Conservation (phyloP, 2,113 vertebrate species). For the Lontra canadensis region DNA sequence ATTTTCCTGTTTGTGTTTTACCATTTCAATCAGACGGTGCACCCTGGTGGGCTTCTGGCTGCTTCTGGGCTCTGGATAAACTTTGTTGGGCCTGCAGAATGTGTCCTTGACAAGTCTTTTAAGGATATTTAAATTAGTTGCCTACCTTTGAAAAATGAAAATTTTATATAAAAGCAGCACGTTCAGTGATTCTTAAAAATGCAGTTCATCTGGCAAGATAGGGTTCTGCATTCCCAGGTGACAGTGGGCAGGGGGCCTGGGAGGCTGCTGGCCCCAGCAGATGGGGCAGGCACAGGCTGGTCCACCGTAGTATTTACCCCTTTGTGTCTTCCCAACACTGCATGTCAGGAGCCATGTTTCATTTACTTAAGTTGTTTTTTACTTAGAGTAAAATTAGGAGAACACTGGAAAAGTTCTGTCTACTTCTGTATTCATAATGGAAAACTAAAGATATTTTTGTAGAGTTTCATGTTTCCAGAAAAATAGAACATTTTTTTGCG, state of each 20-base stretch:
- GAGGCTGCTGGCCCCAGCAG: background rate
- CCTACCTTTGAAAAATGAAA: background rate
- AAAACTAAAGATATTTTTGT: background rate
- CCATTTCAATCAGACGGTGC: background rate
- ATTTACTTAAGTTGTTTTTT: background rate
- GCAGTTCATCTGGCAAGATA: background rate
- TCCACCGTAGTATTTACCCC: accelerated
- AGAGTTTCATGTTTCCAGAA: background rate
- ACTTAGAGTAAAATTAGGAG: background rate
- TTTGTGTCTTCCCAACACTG: accelerated
- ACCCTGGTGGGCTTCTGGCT: background rate
- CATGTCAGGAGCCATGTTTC: background rate
- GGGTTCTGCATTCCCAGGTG: background rate
- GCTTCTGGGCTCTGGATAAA: background rate
- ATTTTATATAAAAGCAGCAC: background rate
- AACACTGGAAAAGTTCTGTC: background rate
- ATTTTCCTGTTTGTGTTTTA: background rate
- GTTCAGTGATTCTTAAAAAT: background rate
- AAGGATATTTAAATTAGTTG: background rate
- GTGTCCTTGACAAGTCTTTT: background rate
- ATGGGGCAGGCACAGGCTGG: accelerated
- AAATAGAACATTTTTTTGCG: background rate
- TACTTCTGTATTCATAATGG: background rate
- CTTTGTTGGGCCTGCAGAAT: background rate
- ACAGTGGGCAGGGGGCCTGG: accelerated